Conservation (phyloP, 2,797 vertebrate species). For the Protonibea diacanthus region DNA sequence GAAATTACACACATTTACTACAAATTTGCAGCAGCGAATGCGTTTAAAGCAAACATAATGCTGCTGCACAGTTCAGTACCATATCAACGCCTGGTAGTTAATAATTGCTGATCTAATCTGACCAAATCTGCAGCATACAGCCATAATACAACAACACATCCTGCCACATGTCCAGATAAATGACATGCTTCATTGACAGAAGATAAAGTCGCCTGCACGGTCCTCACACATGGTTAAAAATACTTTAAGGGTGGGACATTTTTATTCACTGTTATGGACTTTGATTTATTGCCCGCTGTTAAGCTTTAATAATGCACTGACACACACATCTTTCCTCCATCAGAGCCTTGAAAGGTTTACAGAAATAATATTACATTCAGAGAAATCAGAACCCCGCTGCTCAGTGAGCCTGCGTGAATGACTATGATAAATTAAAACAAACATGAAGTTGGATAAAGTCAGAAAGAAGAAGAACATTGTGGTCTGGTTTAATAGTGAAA, state of each 20-base stretch:
- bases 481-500: neutral
- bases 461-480: neutral
- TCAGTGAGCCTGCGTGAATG: neutral
- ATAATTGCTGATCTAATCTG: neutral
- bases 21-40: neutral
- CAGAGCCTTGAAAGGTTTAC: neutral
- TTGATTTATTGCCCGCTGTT: neutral
- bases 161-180: neutral
- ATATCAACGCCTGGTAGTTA: neutral
- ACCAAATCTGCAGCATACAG: neutral
- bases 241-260: neutral
- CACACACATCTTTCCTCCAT: neutral
- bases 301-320: neutral
- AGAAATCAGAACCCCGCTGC: neutral
- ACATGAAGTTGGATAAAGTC: neutral
- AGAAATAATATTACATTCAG: neutral
- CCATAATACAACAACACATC: neutral
- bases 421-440: neutral
- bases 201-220: neutral
- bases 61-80: neutral
- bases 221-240: neutral
- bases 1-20: neutral
- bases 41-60: neutral
- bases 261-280: neutral
- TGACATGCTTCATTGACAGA: neutral